Conservation (phyloP, 2,113 vertebrate species). For the Tinamus guttatus region DNA sequence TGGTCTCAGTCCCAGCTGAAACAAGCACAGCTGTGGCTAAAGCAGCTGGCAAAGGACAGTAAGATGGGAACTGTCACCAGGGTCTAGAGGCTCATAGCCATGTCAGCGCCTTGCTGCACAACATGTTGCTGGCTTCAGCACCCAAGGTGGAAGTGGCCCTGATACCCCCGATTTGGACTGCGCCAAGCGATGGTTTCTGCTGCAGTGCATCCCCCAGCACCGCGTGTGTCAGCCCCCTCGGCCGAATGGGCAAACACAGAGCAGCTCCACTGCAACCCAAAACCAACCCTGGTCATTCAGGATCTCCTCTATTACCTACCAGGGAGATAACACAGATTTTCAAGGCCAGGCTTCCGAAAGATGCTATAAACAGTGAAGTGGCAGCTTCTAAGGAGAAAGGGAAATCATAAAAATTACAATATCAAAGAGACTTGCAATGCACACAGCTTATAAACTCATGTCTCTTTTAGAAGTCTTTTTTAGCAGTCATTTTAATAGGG, state of each 20-base stretch:
- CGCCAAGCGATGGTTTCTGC: not conserved
- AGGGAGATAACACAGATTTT: not conserved
- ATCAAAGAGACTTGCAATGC: not conserved
- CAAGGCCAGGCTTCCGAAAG: not conserved
- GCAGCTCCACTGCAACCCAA: not conserved
- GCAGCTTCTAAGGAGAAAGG: not conserved
- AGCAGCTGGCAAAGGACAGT: not conserved
- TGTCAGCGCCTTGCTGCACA: not conserved
- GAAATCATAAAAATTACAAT: not conserved
- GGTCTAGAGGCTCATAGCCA: not conserved
- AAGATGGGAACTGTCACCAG: not conserved
- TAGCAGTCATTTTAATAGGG: not conserved
- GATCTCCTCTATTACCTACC: not conserved
- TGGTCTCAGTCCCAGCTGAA: not conserved
- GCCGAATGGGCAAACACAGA: not conserved
- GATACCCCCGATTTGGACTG: not conserved
- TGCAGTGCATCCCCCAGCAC: no score
- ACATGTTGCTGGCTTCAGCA: not conserved
- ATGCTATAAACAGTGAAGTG: no score
- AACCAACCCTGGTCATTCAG: not conserved
- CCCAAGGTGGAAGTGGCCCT: not conserved
- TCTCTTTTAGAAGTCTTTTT: not conserved
- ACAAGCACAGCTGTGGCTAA: not conserved
- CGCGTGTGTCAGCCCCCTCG: accelerated
- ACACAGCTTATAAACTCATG: not conserved